phyloP scores from a whole-genome alignment of 1,140 invertebrate genomes.

The Proales similis region DNA sequence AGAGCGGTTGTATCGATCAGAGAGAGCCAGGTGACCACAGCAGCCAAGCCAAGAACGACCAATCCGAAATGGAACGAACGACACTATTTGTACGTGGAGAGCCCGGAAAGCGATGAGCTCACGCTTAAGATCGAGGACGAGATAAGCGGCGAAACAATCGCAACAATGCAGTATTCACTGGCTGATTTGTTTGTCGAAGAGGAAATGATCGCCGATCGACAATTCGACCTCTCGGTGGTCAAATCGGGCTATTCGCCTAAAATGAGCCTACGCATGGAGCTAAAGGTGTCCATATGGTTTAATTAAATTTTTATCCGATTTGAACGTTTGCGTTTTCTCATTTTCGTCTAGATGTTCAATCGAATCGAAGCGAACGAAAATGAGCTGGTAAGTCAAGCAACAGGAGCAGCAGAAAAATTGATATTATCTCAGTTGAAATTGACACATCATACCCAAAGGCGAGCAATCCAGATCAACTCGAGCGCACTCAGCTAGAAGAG shows the following conservation, averaged over 20 bases:
- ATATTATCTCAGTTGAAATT: too few species aligned
- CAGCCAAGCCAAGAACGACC: conserved; percentile 48
- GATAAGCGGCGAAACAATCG: conserved; percentile 1
- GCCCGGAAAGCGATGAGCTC: conserved; percentile 76
- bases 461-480: background rate
- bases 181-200: conserved; percentile 20
- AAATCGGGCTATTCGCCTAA: conserved; percentile 14
- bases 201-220: background rate
- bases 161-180: background rate
- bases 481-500: background rate
- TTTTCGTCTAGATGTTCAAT: too few species aligned
- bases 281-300: too few species aligned
- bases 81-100: conserved; percentile 78
- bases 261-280: background rate
- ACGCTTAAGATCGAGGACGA: conserved; percentile 20
- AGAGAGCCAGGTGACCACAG: conserved; percentile 44
- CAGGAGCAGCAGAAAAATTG: too few species aligned
- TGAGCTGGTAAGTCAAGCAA: too few species aligned
- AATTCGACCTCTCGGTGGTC: background rate
- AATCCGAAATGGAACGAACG: conserved; percentile 63
- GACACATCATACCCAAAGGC: background rate
- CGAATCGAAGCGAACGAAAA: too few species aligned
- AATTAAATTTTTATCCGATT: too few species aligned
- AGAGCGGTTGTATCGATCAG: conserved; percentile 46
- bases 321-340: too few species aligned